Evolutionary conservation across 2,888 invertebrate species (phyloP).

Genomic region (Caenorhabditis afra): DNA sequence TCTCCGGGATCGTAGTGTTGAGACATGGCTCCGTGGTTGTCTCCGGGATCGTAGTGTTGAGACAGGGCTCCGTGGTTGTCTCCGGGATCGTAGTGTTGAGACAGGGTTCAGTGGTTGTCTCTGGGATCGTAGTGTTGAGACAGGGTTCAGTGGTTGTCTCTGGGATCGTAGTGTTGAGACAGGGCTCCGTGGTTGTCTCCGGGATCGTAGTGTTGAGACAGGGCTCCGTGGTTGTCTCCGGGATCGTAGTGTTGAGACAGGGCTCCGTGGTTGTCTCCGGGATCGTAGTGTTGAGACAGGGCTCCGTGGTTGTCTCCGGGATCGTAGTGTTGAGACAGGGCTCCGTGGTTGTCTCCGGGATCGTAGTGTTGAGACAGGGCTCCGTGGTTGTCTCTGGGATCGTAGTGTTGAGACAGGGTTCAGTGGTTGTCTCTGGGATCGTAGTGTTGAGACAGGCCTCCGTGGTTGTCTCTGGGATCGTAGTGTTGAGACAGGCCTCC

Average conservation of each 20-base stretch:
- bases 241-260: not conserved
- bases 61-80: not conserved
- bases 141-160: not conserved
- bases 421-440: not conserved
- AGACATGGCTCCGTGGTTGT: not conserved
- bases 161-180: not conserved
- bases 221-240: not conserved
- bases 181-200: conserved; percentile 5
- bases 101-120: not conserved
- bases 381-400: not conserved
- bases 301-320: not conserved
- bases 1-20: not conserved
- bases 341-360: not conserved
- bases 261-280: conserved; percentile 5
- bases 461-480: no score
- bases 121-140: not conserved
- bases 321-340: not conserved
- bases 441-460: not conserved
- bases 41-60: not conserved
- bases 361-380: not conserved
- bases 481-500: no score
- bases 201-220: conserved; percentile 2
- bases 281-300: not conserved
- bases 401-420: not conserved
- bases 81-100: not conserved